Percentiles rank a stretch among this genome's conserved stretches.
phyloP scores from a whole-genome alignment of 2,797 vertebrate species.

The Sciurus carolinensis region DNA sequence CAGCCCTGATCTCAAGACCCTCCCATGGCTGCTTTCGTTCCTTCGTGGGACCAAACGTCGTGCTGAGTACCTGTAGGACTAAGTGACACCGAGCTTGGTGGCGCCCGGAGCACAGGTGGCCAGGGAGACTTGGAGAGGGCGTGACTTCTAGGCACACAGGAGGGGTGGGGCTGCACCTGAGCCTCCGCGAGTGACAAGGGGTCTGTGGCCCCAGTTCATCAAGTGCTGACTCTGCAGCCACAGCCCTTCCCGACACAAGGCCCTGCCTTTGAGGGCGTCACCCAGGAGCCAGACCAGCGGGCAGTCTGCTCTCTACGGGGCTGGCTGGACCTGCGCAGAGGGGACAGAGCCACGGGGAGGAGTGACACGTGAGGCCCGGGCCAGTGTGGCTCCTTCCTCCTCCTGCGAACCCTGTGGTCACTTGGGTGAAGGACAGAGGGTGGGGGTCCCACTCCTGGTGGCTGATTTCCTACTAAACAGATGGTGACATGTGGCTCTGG shows the following conservation, averaged over 20 bases:
- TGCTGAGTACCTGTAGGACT: too few relatives aligned
- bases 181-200: too few relatives aligned
- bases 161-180: not conserved
- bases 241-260: not conserved
- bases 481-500: not conserved
- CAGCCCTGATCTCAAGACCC: not conserved
- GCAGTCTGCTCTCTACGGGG: not conserved
- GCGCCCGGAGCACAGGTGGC: not conserved
- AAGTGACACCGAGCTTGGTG: not conserved
- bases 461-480: not conserved
- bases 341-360: too few relatives aligned
- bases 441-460: not conserved
- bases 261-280: not conserved
- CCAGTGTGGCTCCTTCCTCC: not conserved
- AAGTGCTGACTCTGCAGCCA: not conserved
- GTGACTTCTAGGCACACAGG: not conserved
- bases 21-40: not conserved
- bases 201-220: too few relatives aligned
- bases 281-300: not conserved
- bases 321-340: not conserved
- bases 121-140: not conserved
- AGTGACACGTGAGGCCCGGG: not conserved
- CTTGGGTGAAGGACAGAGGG: not conserved
- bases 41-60: too few relatives aligned
- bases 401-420: fast-evolving